Evolutionary conservation across 2,797 vertebrate genomes (phyloP).

Genomic region (Odontamblyopus lacepedii): DNA sequence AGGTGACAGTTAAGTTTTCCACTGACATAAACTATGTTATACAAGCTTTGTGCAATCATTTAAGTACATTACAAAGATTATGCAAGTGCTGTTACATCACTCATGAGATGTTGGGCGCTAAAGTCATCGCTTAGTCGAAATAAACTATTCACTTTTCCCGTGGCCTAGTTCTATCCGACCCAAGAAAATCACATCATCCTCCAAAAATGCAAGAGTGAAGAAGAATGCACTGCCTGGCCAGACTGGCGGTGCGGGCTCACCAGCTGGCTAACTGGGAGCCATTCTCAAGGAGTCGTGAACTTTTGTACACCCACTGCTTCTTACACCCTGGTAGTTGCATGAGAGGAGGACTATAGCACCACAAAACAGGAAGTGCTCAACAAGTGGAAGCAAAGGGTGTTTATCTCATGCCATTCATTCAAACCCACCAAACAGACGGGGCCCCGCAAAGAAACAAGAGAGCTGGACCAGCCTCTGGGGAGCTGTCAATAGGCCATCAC

Average conservation of each 20-base stretch:
- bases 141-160: slow-evolving; percentile 56
- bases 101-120: slow-evolving; percentile 28
- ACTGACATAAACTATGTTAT: slow-evolving; percentile 31
- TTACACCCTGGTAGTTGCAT: slow-evolving; percentile 65
- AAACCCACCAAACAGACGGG: slow-evolving; percentile 51
- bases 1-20: neutral
- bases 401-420: slow-evolving; percentile 74
- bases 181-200: slow-evolving; percentile 69
- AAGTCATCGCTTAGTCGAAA: slow-evolving; percentile 44
- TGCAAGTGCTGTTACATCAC: slow-evolving; percentile 28
- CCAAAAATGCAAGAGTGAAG: slow-evolving; percentile 72
- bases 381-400: slow-evolving; percentile 78
- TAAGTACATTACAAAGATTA: slow-evolving; percentile 19
- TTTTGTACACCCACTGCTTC: slow-evolving; percentile 75
- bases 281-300: slow-evolving; percentile 76
- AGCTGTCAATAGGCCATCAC: slow-evolving; percentile 27
- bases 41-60: slow-evolving; percentile 29
- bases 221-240: slow-evolving; percentile 67
- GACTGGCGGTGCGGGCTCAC: slow-evolving; percentile 49
- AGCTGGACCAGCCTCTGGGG: slow-evolving; percentile 19
- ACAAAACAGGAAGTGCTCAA: slow-evolving; percentile 81
- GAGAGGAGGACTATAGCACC: slow-evolving; percentile 73
- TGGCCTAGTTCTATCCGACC: slow-evolving; percentile 59
- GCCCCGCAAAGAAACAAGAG: slow-evolving; percentile 34
- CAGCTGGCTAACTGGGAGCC: slow-evolving; percentile 68